Conservation (phyloP, 2,888 invertebrate genomes). For the Copidosoma aretas region DNA sequence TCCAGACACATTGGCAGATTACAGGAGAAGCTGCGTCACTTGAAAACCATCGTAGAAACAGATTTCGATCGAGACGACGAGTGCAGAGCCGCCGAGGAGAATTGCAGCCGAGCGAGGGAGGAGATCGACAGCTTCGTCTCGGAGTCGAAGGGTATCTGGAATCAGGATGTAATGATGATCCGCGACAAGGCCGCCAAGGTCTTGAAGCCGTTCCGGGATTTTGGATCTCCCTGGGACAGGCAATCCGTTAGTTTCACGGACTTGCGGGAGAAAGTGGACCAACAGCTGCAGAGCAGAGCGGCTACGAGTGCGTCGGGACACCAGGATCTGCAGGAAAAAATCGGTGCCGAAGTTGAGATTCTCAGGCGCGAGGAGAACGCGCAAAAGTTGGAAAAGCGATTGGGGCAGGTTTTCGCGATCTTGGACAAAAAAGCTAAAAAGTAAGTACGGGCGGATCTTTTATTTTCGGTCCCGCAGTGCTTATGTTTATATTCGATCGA, state of each 20-base stretch:
- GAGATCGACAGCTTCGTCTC: neutral
- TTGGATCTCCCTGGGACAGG: slow-evolving; percentile 35
- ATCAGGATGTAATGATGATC: neutral
- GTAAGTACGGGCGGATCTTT: slow-evolving; percentile 23
- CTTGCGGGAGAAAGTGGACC: neutral
- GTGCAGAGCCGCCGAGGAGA: neutral
- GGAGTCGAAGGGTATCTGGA: neutral
- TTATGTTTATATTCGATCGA: neutral
- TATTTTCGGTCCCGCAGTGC: no score
- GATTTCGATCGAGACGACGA: neutral
- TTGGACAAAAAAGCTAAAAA: slow-evolving; percentile 38
- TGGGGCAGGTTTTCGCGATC: slow-evolving; percentile 33
- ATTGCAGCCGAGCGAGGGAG: slow-evolving; percentile 12
- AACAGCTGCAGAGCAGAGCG: slow-evolving; percentile 15
- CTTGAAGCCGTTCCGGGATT: slow-evolving; percentile 14
- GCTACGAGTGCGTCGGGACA: slow-evolving; percentile 5
- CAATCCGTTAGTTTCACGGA: slow-evolving; percentile 5
- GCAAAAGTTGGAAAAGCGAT: slow-evolving; percentile 39
- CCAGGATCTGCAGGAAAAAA: slow-evolving; percentile 14
- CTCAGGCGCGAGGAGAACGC: slow-evolving; percentile 37
- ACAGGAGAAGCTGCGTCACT: slow-evolving; percentile 26
- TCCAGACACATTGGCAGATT: slow-evolving; percentile 28
- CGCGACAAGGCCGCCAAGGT: neutral
- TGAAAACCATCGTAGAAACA: slow-evolving; percentile 16
- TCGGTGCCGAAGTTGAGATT: slow-evolving; percentile 19